Evolutionary conservation across 2,888 invertebrate species (phyloP).

Genomic region (Melanostoma mellinum): DNA sequence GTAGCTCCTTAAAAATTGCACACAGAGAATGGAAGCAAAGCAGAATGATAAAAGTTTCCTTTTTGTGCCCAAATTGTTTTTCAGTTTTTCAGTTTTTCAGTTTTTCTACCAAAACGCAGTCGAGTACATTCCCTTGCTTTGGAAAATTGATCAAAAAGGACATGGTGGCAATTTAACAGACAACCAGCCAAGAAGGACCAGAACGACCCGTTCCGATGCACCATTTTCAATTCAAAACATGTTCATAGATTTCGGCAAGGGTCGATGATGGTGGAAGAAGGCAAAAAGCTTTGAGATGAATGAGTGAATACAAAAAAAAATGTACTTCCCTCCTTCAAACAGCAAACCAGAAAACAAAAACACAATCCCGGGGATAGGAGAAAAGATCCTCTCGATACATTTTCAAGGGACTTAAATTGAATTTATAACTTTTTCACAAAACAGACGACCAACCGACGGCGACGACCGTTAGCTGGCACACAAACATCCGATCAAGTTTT

Average conservation of each 20-base stretch:
- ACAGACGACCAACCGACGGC: slow-evolving; percentile 57
- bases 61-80: slow-evolving; percentile 63
- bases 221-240: slow-evolving; percentile 72
- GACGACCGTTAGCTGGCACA: slow-evolving; percentile 18
- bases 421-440: slow-evolving; percentile 73
- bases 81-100: background rate
- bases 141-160: slow-evolving; percentile 65
- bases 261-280: background rate
- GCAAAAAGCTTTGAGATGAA: slow-evolving; percentile 17
- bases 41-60: slow-evolving; percentile 35
- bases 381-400: slow-evolving; percentile 70
- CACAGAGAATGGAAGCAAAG: slow-evolving; percentile 36
- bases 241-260: slow-evolving; percentile 65
- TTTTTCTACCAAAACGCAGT: background rate
- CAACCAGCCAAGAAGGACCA: slow-evolving; percentile 30
- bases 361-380: slow-evolving; percentile 8
- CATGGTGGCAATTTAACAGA: slow-evolving; percentile 65
- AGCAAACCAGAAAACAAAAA: slow-evolving; percentile 48
- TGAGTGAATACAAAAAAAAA: slow-evolving; percentile 29
- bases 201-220: slow-evolving; percentile 46
- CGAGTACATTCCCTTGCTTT: slow-evolving; percentile 54
- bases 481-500: slow-evolving; percentile 41
- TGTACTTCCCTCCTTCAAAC: slow-evolving; percentile 38
- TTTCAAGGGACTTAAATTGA: slow-evolving; percentile 74
- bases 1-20: slow-evolving; percentile 65